Percentiles rank a stretch among this genome's conserved stretches.
These are phyloP conservation scores for Distichodus sexfasciatus DNA, from an alignment of 2,797 vertebrate genomes.

Conservation along the genomic window DNA sequence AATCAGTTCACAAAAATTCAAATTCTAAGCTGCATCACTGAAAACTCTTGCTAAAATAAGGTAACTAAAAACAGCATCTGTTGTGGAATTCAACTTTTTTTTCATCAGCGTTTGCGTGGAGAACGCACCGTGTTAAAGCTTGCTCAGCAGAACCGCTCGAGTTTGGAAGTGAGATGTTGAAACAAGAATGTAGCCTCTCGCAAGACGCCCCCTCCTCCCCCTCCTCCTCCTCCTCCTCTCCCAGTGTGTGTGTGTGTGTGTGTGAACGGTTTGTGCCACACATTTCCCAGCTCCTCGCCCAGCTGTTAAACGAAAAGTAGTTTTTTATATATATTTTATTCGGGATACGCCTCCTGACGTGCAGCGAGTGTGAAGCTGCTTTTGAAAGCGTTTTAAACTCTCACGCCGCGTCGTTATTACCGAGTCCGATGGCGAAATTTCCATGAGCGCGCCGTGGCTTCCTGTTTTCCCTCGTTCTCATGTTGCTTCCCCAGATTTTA, in stretches of 20 bases:
- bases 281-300: conserved; percentile 27
- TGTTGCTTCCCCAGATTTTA: background rate
- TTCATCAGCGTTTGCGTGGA: too few species aligned
- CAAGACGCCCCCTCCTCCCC: background rate
- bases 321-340: conserved; percentile 44
- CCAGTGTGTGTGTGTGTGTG: conserved; percentile 2
- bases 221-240: background rate
- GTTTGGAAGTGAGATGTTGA: conserved; percentile 1
- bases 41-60: too few species aligned
- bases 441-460: conserved; percentile 62
- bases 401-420: conserved; percentile 55
- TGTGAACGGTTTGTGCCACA: conserved; percentile 22
- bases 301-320: conserved; percentile 29
- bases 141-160: background rate
- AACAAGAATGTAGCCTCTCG: background rate
- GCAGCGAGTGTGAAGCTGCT: conserved; percentile 31
- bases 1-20: too few species aligned
- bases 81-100: background rate
- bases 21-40: too few species aligned
- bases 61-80: background rate
- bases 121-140: too few species aligned
- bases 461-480: conserved; percentile 54
- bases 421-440: conserved; percentile 48
- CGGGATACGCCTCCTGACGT: conserved; percentile 37
- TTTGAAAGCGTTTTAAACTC: conserved; percentile 45